Base-by-base conservation (phyloP, 2,113 vertebrate genomes). In the Oplegnathus fasciatus region DNA sequence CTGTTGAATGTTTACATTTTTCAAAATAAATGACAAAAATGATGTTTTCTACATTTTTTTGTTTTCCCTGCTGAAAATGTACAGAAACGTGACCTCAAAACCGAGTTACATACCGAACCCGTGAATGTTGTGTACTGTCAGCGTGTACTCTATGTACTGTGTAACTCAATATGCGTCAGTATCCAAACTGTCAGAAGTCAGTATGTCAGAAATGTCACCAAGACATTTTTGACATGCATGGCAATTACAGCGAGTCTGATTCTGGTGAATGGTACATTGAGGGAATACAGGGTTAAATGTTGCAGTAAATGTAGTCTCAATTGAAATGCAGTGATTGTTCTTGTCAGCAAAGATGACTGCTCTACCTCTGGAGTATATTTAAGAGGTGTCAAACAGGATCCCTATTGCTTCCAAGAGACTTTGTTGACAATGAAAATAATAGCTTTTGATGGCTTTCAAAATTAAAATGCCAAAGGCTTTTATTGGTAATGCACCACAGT, bases 391-490 rank as follows among this genome's bases (percentile, higher is more conserved):
- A 93, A 75, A 83, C 60, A 66, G 55, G 55, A 86, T 87, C 84
- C 71, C 74, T 50, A 13, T 78, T 82, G 86, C 89, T 90, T 91
- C 67, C 60, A 78, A 55, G 85, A 90, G 85, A 91, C 57, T 86
- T 84, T 90, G 90, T 88, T 93, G 92, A 92, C 87, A 91, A 86
- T 92, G 89, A 93, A 85, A 91, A 88, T 91, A 92, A 94, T 91
- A 24, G 68, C 73, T 92, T 89, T 70, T 82, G 91, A 94, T 81
- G 62, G 86, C 77, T 90, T 84, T 87, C 75, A 87, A 91, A 90
- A 94, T 94, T 91, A 93, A 93, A 92, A 91, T 82, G 89, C 92
- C 75, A 89, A 83, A 85, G 82, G 81, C 86, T 90, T 90, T 91
- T 78, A 90, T 83, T 80, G n/a, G 85, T 68, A 84, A 87, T 84